Evolutionary conservation across 1,140 invertebrate genomes (phyloP).

Genomic region (Drosophila rhopaloa): DNA sequence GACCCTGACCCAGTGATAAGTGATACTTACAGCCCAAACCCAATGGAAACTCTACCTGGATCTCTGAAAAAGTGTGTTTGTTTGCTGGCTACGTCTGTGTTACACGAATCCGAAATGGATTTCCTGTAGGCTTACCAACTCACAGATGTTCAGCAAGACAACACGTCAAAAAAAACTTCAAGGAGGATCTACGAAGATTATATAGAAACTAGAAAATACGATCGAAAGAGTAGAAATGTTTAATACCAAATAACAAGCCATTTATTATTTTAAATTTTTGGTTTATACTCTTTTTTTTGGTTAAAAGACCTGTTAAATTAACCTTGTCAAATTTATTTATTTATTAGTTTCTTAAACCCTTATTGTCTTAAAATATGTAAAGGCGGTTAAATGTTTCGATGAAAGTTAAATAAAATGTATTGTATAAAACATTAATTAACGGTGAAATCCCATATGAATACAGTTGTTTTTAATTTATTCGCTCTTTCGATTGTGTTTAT

Average conservation of each 20-base stretch:
- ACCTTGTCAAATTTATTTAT: no score
- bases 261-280: no score
- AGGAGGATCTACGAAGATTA: neutral
- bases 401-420: neutral
- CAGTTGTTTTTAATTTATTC: conserved; percentile 28
- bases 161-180: conserved; percentile 69
- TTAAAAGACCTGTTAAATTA: no score
- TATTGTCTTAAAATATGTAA: no score
- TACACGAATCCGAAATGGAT: conserved; percentile 30
- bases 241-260: no score
- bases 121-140: conserved; percentile 57
- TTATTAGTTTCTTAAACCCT: neutral
- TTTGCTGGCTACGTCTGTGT: conserved; percentile 82
- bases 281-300: no score
- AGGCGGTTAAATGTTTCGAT: no score
- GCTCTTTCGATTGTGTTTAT: conserved; percentile 22
- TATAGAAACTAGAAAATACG: no score
- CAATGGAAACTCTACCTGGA: conserved; percentile 23
- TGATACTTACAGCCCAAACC: conserved; percentile 14
- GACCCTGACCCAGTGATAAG: conserved; percentile 31
- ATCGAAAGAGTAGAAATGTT: neutral
- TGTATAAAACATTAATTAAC: conserved; percentile 19
- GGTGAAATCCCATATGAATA: conserved; percentile 23
- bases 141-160: conserved; percentile 84
- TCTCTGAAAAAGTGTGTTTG: conserved; percentile 80